Percentiles rank a stretch among this genome's conserved stretches.
These are phyloP conservation scores for Corvus cornix DNA, from an alignment of 2,113 vertebrate species.

Conservation along the genomic window DNA sequence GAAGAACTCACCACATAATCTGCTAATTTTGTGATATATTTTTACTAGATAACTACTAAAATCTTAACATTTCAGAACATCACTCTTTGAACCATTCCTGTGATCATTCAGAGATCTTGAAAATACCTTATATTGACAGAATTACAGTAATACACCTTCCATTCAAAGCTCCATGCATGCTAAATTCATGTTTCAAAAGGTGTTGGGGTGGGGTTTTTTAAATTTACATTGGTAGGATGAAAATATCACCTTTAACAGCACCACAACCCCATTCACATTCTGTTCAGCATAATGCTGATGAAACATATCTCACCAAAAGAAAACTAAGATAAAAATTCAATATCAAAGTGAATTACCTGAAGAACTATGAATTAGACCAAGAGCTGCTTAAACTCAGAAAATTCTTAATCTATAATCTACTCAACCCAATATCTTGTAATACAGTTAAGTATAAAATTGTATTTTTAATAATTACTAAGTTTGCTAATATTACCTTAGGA, in stretches of 20 bases:
- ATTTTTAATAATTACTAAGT: neutral
- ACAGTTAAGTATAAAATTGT: neutral
- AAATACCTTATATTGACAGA: neutral
- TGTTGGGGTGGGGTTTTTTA: accelerated
- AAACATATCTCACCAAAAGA: neutral
- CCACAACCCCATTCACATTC: neutral
- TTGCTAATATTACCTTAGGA: neutral
- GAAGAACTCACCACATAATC: neutral
- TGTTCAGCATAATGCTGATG: neutral
- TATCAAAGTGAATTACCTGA: neutral
- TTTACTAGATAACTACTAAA: neutral
- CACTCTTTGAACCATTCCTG: neutral
- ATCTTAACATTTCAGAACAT: neutral
- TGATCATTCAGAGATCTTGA: neutral
- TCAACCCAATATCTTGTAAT: neutral
- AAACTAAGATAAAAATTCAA: neutral
- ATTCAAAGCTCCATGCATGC: neutral
- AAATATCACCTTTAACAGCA: neutral
- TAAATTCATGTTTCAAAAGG: neutral
- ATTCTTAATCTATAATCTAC: neutral
- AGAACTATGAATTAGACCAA: neutral
- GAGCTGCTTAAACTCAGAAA: neutral
- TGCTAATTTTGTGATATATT: neutral
- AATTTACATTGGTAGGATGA: neutral
- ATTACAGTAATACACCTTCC: neutral